Base-by-base conservation (phyloP, 2,888 invertebrate genomes). In the Catonia carolina region DNA sequence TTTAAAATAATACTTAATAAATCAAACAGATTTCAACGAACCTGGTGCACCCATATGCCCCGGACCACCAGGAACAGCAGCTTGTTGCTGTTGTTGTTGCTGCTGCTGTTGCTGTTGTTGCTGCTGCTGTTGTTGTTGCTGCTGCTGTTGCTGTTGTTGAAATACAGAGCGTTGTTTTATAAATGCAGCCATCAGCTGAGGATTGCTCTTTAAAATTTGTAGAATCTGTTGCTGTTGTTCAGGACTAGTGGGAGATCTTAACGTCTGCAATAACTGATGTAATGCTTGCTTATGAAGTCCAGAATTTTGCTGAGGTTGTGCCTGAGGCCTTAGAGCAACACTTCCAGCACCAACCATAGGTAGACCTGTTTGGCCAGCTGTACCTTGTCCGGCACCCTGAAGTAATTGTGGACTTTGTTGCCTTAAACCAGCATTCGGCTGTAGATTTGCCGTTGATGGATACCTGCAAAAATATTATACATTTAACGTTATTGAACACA, bases 141-240 rank as follows among this genome's bases (percentile, higher is more conserved):
- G 75, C 50, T 66, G 69, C 42, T 65, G 69, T 50, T 64, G 64
- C 54, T 76, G 79, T 61, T 64, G 67, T 49, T 74, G 76, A 66
- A 55, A 55, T n/a, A 80, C 83, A 75, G 87, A 85, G 70, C 89
- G 78, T 72, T 91, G 90, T 69, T 93, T 92, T 64, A 96, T 89
- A 70, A 93, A 93, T 54, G 94, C 92, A 55, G 94, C 92, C 92
- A 96, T 95, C 47, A 97, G 79, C 67, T 90, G 91, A 37, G 96
- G 96, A 75, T 95, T 93, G 63, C 89, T 86, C 74, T 94, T 94
- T 62, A 96, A 81, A 69, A 96, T 92, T 68, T 86, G 84, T 61
- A 95, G 77, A 60, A 91, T 84, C 74, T 90, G 88, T 69, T 87
- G 87, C 69, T 96, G 95, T 70, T 96, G 95, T 70, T 95, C 92